Conservation (phyloP, 1,140 invertebrate species). For the Solenopsis fugax region DNA sequence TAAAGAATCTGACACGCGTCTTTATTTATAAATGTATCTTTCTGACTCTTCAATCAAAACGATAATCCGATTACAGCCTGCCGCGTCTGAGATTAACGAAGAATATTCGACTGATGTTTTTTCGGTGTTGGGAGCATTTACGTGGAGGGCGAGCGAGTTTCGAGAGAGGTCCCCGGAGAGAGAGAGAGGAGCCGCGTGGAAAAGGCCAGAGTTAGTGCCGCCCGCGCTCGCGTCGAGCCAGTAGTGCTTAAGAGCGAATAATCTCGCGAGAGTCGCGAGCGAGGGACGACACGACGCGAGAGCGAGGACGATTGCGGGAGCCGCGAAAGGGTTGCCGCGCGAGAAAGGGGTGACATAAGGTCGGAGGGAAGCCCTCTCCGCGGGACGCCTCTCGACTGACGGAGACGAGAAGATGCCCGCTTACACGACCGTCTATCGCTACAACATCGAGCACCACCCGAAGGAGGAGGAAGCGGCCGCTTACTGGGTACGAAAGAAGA, state of each 20-base stretch:
- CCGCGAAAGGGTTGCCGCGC: constrained; percentile 34
- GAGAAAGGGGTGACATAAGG: constrained; percentile 47
- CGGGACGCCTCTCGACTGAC: constrained; percentile 25
- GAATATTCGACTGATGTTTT: constrained; percentile 3
- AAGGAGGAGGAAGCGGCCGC: constrained; percentile 84
- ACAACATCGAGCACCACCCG: constrained; percentile 79
- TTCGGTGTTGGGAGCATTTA: constrained; percentile 19
- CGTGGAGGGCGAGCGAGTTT: background rate
- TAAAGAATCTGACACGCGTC: background rate
- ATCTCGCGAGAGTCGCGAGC: constrained; percentile 57
- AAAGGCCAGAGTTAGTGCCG: constrained; percentile 84
- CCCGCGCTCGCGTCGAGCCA: constrained; percentile 84
- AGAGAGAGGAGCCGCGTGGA: constrained; percentile 76
- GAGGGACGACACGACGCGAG: constrained; percentile 43
- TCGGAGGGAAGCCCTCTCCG: constrained; percentile 20
- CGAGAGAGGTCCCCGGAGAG: constrained; percentile 8
- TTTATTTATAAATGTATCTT: background rate
- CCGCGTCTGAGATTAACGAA: background rate
- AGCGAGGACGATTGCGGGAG: constrained; percentile 24
- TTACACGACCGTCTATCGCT: constrained; percentile 81
- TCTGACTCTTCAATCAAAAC: background rate
- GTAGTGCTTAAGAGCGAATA: constrained; percentile 79
- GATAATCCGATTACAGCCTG: background rate
- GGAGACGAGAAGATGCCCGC: constrained; percentile 80
- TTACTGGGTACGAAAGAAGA: constrained; percentile 83